Percentiles rank a stretch among this genome's conserved stretches.
These are phyloP conservation scores for Pteria penguin DNA, from an alignment of 2,888 invertebrate species.

Conservation along the genomic window DNA sequence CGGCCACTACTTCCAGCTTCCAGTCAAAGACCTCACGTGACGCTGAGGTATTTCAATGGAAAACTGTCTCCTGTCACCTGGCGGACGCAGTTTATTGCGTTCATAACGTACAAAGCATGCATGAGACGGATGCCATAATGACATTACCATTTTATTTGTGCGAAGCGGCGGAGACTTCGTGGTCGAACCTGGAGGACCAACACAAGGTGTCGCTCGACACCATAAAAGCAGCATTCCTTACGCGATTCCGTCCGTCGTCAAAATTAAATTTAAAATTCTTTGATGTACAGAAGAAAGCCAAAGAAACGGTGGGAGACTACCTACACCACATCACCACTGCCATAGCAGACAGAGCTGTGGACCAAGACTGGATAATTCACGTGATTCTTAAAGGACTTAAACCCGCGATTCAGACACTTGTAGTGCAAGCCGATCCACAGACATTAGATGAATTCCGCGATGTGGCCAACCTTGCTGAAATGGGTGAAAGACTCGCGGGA, in stretches of 20 bases:
- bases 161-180: too few species aligned
- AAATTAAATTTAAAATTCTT: background rate
- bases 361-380: constrained; percentile 2
- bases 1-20: too few species aligned
- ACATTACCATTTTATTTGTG: too few species aligned
- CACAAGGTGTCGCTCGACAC: background rate
- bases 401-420: background rate
- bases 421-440: background rate
- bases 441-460: background rate
- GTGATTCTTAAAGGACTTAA: constrained; percentile 8
- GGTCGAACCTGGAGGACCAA: too few species aligned
- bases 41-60: too few species aligned
- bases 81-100: too few species aligned
- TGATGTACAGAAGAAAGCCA: background rate
- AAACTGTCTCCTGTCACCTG: too few species aligned
- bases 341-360: background rate
- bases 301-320: background rate
- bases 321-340: background rate
- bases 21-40: too few species aligned
- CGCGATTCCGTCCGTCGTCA: background rate
- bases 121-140: too few species aligned
- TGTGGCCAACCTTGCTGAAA: background rate
- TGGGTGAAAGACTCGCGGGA: background rate
- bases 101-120: too few species aligned
- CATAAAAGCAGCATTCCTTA: background rate